Conservation (phyloP, 2,888 invertebrate genomes). For the Fabriciana adippe region DNA sequence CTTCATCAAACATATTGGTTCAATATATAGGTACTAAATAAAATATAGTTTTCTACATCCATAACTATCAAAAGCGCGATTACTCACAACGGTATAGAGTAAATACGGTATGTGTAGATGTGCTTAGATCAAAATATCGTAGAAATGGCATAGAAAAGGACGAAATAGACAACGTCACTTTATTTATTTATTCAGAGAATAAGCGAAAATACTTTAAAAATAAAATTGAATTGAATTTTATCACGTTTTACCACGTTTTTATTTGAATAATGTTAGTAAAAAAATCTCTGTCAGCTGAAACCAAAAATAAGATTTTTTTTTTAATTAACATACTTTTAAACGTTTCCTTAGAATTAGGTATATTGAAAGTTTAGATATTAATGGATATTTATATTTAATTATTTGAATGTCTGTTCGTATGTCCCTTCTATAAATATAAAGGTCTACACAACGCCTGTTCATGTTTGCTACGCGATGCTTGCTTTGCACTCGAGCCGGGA, state of each 20-base stretch:
- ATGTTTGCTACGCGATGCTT: conserved; percentile 24
- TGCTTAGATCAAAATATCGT: not conserved
- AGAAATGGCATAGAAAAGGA: conserved; percentile 7
- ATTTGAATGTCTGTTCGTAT: no score
- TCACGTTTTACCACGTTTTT: no score
- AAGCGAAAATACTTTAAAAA: no score
- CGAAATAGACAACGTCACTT: not conserved
- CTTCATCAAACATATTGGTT: not conserved
- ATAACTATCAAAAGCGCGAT: conserved; percentile 21
- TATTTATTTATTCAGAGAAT: no score
- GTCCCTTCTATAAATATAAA: conserved; percentile 2
- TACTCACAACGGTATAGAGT: conserved; percentile 16
- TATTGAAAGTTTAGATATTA: no score
- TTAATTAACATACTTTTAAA: no score
- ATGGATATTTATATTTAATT: no score
- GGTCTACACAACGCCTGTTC: conserved; percentile 8
- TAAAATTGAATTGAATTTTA: not conserved
- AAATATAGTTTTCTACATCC: conserved; percentile 6
- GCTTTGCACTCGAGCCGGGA: conserved; percentile 23
- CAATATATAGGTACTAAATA: not conserved
- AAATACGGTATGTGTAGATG: conserved; percentile 6
- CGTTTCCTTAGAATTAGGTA: no score
- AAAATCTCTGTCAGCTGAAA: no score
- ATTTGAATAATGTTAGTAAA: no score
- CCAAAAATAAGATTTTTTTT: no score